These are phyloP conservation scores for Syrphus vitripennis DNA, from an alignment of 2,888 invertebrate species.

Conservation along the genomic window DNA sequence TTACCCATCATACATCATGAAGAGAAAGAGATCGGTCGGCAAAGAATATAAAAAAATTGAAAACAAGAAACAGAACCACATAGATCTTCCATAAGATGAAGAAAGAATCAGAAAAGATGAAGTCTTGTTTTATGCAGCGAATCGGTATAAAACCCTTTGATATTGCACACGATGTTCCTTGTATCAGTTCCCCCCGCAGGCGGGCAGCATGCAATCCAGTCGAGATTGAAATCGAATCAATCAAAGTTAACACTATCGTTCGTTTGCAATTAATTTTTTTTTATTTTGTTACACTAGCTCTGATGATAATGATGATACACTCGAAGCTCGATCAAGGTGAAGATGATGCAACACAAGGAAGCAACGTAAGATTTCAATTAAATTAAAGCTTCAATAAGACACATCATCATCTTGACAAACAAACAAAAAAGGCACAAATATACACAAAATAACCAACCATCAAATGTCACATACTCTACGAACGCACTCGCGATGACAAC, in stretches of 20 bases:
- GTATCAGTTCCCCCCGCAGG: background rate
- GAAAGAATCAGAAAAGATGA: conserved; percentile 3
- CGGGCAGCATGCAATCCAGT: conserved; percentile 20
- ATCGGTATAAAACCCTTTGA: conserved; percentile 54
- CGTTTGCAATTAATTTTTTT: conserved; percentile 46
- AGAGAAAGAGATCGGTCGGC: conserved; percentile 32
- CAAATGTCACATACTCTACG: conserved; percentile 18
- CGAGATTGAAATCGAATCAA: conserved; percentile 61
- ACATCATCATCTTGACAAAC: conserved; percentile 13
- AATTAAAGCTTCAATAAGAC: conserved; percentile 37
- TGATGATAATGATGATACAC: conserved; percentile 6
- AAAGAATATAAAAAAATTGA: background rate
- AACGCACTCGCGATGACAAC: conserved; percentile 40
- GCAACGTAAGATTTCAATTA: conserved; percentile 39
- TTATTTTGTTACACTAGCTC: background rate
- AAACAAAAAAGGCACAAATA: background rate
- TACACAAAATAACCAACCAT: background rate
- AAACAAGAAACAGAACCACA: background rate
- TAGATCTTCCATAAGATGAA: background rate
- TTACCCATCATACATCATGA: conserved; percentile 55
- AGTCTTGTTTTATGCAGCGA: conserved; percentile 32
- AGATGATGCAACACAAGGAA: background rate
- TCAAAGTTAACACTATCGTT: conserved; percentile 62
- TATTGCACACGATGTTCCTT: conserved; percentile 23
- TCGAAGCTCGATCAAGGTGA: conserved; percentile 10